Percentiles rank a stretch among this genome's conserved stretches.
Conservation (phyloP, 2,797 vertebrate species). For the Anabas testudineus region DNA sequence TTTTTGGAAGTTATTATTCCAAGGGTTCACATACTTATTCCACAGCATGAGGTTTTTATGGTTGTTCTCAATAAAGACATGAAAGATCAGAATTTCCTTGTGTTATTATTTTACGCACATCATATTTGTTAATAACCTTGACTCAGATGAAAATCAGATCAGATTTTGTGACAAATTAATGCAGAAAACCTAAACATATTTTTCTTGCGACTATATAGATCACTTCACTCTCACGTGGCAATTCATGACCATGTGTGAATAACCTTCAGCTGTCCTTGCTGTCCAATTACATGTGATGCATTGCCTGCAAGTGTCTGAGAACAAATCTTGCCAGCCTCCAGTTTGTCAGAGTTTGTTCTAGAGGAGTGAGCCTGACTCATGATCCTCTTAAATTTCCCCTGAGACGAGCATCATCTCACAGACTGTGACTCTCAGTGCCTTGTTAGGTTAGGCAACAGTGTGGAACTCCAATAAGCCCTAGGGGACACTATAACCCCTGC, state of each 20-base stretch:
- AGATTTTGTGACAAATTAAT: no score
- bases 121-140: no score
- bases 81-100: no score
- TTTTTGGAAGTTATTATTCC: no score
- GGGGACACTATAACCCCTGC: slow-evolving; percentile 25
- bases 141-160: no score
- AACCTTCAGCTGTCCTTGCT: slow-evolving; percentile 50
- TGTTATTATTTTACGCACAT: no score
- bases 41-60: no score
- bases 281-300: slow-evolving; percentile 59
- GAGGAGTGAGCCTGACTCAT: slow-evolving; percentile 45
- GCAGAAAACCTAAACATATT: no score
- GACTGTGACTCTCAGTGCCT: slow-evolving; percentile 42
- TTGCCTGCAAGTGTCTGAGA: slow-evolving; percentile 22
- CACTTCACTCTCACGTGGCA: slow-evolving; percentile 13
- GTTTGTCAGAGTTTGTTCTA: slow-evolving; percentile 41
- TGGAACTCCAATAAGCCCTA: slow-evolving; percentile 42
- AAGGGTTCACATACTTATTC: no score
- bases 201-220: no score
- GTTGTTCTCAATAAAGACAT: no score
- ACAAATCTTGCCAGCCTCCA: slow-evolving; percentile 14
- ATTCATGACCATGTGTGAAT: slow-evolving; percentile 18
- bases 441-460: slow-evolving; percentile 52
- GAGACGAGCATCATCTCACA: slow-evolving; percentile 34
- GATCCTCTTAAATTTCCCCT: slow-evolving; percentile 61